Base-by-base conservation (phyloP, 2,113 vertebrate species). In the Hipposideros armiger region DNA sequence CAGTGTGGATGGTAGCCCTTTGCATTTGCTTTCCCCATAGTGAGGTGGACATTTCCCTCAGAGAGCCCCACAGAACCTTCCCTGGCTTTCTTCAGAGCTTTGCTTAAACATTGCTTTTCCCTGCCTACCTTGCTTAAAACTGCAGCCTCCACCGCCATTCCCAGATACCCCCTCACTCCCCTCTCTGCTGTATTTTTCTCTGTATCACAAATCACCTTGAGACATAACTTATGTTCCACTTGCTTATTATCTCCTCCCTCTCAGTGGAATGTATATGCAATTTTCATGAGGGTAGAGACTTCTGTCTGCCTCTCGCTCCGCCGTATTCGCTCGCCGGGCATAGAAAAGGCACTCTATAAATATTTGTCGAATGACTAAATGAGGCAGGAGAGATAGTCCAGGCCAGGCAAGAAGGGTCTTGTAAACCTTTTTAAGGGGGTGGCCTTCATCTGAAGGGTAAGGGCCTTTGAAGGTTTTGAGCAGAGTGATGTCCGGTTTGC, bases 361-460 rank as follows among this genome's bases (percentile, higher is more conserved):
- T 93, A 69, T 20, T 78, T 66, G 40, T 83, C 69, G 50, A 73
- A 28, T 81, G 72, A 88, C 54, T 50, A 36, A 91, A 76, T 85
- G 67, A 95, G 42, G 50, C 73, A 80, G 28, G 73, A 94, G 67
- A 84, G 76, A 76, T 5, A 30, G 72, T 84, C 30, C 70, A 78
- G 81, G 7, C 60, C 76, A 70, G 58, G 40, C 76, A 95, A 19
- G 11, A 81, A 77, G 73, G 52, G 66, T 45, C 54, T 58, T n/a
- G 2, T 50, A 62, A 94, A 83, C 50, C 52, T 82, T 87, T 40
- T 50, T 82, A 89, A 67, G 7, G 2, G 4, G 14, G 30, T 78
- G 73, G 22, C 76, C 92, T 76, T 54, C 85, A 30, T 56, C 47
- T 40, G 64, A 26, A 66, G n/a, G 52, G 32, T 62, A 72, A 47